Evolutionary conservation across 2,113 vertebrate species (phyloP).

Genomic region (Charina bottae): DNA sequence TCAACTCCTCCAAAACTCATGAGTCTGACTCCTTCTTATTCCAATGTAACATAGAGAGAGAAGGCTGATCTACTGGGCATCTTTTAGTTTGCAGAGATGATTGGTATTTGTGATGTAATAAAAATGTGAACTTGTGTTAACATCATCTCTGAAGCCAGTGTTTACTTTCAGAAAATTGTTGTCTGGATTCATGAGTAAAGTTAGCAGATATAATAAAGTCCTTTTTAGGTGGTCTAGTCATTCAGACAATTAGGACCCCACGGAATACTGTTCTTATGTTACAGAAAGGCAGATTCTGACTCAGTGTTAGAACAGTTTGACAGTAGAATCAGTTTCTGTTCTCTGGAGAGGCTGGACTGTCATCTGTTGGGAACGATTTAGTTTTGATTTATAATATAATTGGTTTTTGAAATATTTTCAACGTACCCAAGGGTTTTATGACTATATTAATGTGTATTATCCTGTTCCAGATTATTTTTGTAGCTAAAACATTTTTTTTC

Average conservation of each 20-base stretch:
- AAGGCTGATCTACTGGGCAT: neutral
- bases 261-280: neutral
- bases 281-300: neutral
- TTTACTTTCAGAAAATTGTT: neutral
- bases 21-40: neutral
- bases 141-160: neutral
- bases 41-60: neutral
- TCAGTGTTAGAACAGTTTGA: neutral
- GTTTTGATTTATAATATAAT: neutral
- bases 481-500: neutral
- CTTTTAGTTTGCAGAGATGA: neutral
- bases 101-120: neutral
- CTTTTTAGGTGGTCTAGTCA: neutral
- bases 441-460: no score
- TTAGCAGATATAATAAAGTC: neutral
- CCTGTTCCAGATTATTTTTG: no score
- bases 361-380: neutral
- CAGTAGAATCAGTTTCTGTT: neutral
- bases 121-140: neutral
- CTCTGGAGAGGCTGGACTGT: neutral
- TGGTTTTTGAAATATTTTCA: neutral
- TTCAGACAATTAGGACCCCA: neutral
- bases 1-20: neutral
- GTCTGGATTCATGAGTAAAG: neutral
- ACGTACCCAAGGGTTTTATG: neutral